Evolutionary conservation across 2,888 invertebrate genomes (phyloP), one percentile per base, ranked within the genome.

Genomic region (Andrena haemorrhoa): DNA sequence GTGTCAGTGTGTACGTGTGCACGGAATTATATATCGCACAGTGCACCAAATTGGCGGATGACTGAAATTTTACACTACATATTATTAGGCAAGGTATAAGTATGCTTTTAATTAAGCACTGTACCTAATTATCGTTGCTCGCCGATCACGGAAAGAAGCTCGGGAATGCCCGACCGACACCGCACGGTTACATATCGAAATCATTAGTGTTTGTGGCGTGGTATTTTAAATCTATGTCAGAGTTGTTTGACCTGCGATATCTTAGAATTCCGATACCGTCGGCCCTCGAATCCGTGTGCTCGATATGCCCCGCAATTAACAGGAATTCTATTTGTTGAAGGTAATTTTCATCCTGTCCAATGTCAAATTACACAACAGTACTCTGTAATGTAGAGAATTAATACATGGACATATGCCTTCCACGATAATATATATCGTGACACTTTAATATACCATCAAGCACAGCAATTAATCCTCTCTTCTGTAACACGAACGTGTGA

Each of bases 11-110:
- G 8, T 51, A 6, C 2, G 53, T 82, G 68, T 72, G 58, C 53
- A 41, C 70, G 68, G 64, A 71, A 72, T 61, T 79, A 70, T 82
- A 64, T 51, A 68, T 80, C 53, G 47, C 75, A 81, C 63, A 23
- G 81, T 82, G 75, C 64, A 80, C 82, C 72, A 83, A 84, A 77
- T 87, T 87, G 82, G 87, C 82, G 84, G 82, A 80, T 87, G 81
- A 82, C 77, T 81, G 66, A 73, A 84, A 84, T 79, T 87, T 79
- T 75, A 10, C 56, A 72, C 69, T 53, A 78, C 60, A 65, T 72
- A 75, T 63, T 73, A 77, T 75, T 80, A 72, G 79, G 49, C 80
- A 65, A 84, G 82, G 70, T 86, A 84, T 41, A 47, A 56, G 31
- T 33, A 69, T 56, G 53, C 51, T 29, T 66, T 47, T 29, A 35